Conservation (phyloP, 2,113 vertebrate species). For the Nothoprocta pentlandii region DNA sequence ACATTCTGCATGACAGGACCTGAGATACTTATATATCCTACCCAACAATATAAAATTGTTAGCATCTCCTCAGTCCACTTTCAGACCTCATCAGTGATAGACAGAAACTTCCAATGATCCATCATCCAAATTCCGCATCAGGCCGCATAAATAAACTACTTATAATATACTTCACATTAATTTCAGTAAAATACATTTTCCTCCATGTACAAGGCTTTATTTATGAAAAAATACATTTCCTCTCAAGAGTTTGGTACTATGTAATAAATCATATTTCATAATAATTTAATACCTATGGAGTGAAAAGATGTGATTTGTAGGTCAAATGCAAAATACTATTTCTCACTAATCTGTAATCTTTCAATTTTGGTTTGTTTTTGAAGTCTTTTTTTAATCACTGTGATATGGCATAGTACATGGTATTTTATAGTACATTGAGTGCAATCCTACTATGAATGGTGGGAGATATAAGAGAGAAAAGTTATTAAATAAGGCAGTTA, state of each 20-base stretch:
- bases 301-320: neutral
- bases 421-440: neutral
- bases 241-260: neutral
- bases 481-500: neutral
- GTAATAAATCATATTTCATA: neutral
- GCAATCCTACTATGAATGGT: neutral
- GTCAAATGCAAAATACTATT: neutral
- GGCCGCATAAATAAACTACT: neutral
- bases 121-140: neutral
- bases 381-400: neutral
- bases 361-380: rapidly evolving
- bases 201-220: neutral
- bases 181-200: neutral
- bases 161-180: neutral
- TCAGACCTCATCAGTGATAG: neutral
- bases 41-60: neutral
- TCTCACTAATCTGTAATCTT: neutral
- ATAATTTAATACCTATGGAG: neutral
- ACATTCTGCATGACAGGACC: neutral
- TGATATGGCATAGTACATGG: neutral
- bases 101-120: neutral
- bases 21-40: neutral
- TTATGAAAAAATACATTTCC: conserved; percentile 8
- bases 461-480: neutral
- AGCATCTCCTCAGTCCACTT: neutral